Evolutionary conservation across 1,140 invertebrate genomes (phyloP).

Genomic region (Drosophila arawakana): DNA sequence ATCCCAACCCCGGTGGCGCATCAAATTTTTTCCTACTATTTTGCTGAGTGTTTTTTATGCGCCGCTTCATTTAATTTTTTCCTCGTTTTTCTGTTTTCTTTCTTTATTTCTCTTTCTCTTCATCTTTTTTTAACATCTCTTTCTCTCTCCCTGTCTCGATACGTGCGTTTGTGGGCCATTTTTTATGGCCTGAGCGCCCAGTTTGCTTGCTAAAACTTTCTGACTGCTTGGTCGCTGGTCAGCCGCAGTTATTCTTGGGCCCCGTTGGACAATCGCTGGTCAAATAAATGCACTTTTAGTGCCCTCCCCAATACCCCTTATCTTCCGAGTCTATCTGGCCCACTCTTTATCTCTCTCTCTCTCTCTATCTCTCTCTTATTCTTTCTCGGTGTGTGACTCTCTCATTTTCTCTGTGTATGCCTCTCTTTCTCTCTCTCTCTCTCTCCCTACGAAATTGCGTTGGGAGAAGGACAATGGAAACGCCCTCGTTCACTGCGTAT

Average conservation of each 20-base stretch:
- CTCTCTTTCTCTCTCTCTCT: neutral
- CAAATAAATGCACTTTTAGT: conserved; percentile 72
- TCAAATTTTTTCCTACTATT: conserved; percentile 65
- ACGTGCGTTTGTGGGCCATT: conserved; percentile 20
- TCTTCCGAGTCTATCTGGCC: too few relatives aligned
- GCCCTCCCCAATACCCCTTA: neutral
- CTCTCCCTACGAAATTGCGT: neutral
- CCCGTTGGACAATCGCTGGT: conserved; percentile 50
- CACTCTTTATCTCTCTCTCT: neutral
- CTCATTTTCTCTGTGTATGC: too few relatives aligned
- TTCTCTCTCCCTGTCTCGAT: conserved; percentile 21
- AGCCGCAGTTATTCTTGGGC: conserved; percentile 80
- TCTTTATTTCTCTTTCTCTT: conserved; percentile 27
- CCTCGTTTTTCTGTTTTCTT: conserved; percentile 55
- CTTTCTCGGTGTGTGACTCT: too few relatives aligned
- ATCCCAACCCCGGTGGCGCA: conserved; percentile 45
- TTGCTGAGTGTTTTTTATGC: conserved; percentile 50
- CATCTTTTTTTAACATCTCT: neutral
- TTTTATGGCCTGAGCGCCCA: conserved; percentile 52
- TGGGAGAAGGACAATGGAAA: conserved; percentile 10
- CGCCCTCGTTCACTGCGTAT: conserved; percentile 29
- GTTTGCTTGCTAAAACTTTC: conserved; percentile 78
- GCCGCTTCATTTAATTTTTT: conserved; percentile 54
- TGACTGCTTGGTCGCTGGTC: conserved; percentile 84
- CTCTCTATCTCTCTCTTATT: neutral